These are phyloP conservation scores for Paramuricea clavata DNA, from an alignment of 92 coral and sea anemone species.

Conservation along the genomic window DNA sequence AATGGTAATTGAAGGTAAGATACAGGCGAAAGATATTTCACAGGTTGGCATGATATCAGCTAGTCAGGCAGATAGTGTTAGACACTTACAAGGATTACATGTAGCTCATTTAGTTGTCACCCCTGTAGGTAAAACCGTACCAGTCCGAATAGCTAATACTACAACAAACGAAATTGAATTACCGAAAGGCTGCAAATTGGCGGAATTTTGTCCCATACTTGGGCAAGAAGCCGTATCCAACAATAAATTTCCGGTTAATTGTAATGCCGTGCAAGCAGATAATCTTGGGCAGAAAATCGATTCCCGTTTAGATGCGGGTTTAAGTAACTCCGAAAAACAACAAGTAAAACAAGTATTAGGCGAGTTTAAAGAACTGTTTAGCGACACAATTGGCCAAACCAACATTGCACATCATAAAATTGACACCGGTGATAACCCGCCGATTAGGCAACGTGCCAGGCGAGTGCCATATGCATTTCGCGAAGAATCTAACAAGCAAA, in stretches of 20 bases:
- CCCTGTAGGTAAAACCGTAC: background rate
- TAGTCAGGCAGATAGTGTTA: slow-evolving; percentile 3
- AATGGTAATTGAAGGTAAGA: background rate
- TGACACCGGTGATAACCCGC: slow-evolving; percentile 47
- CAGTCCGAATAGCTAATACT: slow-evolving; percentile 13
- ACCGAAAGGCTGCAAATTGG: too few relatives aligned
- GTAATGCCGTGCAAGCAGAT: background rate
- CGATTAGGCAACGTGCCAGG: slow-evolving; percentile 34
- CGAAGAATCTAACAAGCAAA: slow-evolving; percentile 17
- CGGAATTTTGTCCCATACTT: background rate
- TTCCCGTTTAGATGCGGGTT: slow-evolving; percentile 37
- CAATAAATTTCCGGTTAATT: background rate
- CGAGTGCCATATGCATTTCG: slow-evolving; percentile 41
- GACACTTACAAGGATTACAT: background rate
- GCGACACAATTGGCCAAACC: slow-evolving; percentile 39
- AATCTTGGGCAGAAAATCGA: slow-evolving; percentile 28
- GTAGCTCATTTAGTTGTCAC: background rate
- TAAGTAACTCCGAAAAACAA: background rate
- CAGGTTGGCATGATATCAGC: background rate
- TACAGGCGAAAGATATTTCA: background rate
- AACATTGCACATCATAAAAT: slow-evolving; percentile 35
- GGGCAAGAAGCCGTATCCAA: background rate
- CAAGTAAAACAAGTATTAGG: background rate
- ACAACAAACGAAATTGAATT: too few relatives aligned
- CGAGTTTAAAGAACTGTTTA: slow-evolving; percentile 8